phyloP scores from a whole-genome alignment of 2,797 vertebrate genomes.

The Pangasius krempfi region DNA sequence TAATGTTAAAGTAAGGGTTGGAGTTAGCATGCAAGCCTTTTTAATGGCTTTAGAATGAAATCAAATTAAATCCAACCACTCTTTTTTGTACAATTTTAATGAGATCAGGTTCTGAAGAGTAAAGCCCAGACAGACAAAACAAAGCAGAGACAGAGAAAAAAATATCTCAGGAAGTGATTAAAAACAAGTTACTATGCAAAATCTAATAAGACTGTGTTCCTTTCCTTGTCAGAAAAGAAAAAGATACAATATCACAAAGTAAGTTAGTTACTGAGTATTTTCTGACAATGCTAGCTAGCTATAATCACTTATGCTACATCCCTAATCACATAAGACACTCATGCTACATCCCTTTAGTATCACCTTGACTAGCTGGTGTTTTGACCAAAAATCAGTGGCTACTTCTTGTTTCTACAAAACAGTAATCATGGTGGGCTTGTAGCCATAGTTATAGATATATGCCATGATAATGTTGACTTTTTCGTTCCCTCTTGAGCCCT shows the following conservation, averaged over 20 bases:
- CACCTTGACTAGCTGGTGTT: slow-evolving; percentile 50
- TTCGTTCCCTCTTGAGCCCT: slow-evolving; percentile 51
- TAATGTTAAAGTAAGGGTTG: neutral
- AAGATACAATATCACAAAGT: slow-evolving; percentile 67
- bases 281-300: neutral
- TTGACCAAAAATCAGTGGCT: slow-evolving; percentile 54
- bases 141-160: slow-evolving; percentile 36
- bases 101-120: neutral
- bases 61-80: neutral
- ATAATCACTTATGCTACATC: neutral
- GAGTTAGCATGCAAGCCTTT: neutral
- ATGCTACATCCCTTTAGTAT: neutral
- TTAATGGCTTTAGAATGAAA: neutral
- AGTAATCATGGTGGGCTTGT: slow-evolving; percentile 72
- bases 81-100: neutral
- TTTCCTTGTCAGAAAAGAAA: slow-evolving; percentile 63
- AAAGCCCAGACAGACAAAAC: slow-evolving; percentile 39
- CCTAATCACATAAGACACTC: neutral
- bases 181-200: slow-evolving; percentile 1
- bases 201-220: neutral
- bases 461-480: slow-evolving; percentile 74
- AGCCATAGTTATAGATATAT: slow-evolving; percentile 70
- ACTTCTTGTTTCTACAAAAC: slow-evolving; percentile 71
- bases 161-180: neutral
- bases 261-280: slow-evolving; percentile 61